Evolutionary conservation across 2,113 vertebrate species (phyloP).

Genomic region (Ploceus nigricollis): DNA sequence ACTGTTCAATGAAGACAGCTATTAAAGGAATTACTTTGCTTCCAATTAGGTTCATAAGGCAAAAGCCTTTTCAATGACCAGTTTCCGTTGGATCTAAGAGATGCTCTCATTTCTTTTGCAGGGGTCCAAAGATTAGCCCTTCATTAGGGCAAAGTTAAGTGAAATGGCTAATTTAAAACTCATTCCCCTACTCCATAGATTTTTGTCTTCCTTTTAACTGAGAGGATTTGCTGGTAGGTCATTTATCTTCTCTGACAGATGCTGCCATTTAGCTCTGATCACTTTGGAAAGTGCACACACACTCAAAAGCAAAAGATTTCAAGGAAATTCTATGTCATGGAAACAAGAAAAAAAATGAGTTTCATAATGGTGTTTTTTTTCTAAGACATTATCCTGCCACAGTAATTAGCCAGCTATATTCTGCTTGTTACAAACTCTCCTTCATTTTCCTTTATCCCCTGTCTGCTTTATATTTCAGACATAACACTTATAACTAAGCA

Average conservation of each 20-base stretch:
- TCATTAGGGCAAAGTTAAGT: constrained; percentile 49
- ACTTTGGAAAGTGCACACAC: neutral
- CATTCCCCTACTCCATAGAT: constrained; percentile 12
- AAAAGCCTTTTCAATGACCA: constrained; percentile 17
- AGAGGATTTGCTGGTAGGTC: constrained; percentile 29
- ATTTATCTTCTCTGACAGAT: constrained; percentile 39
- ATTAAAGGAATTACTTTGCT: constrained; percentile 49
- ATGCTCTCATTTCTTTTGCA: constrained; percentile 43
- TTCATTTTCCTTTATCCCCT: neutral
- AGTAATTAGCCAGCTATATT: neutral
- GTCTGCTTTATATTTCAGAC: neutral
- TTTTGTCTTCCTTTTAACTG: constrained; percentile 56
- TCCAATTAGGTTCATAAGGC: constrained; percentile 34
- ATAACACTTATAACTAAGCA: neutral
- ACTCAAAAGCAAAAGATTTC: neutral
- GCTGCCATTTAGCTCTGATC: constrained; percentile 55
- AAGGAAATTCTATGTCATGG: neutral
- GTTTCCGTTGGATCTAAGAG: constrained; percentile 41
- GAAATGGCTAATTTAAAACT: constrained; percentile 58
- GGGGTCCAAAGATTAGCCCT: constrained; percentile 35
- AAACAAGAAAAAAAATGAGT: constrained; percentile 11
- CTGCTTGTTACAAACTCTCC: neutral
- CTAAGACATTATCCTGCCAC: neutral
- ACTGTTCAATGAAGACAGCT: constrained; percentile 46
- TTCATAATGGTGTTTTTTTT: neutral